Base-by-base conservation (phyloP, 2,113 vertebrate species). In the Oreotragus oreotragus region DNA sequence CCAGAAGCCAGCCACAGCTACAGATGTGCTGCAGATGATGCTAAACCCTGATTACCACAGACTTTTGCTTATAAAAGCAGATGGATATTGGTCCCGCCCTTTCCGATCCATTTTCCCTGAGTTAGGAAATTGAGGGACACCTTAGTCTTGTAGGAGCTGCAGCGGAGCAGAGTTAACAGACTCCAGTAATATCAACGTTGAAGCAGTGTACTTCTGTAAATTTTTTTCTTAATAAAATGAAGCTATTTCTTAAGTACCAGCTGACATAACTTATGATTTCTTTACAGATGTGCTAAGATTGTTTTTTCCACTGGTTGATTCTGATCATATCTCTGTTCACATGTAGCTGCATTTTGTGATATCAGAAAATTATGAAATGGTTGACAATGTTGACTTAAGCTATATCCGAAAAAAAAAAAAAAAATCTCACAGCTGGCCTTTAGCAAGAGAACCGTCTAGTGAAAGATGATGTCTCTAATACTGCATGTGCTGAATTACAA, bases 1-100 rank as follows among this genome's bases (percentile, higher is more conserved):
- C 96, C 87, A 84, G 95, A 94, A 96, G 88, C 92, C 91, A 91
- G 84, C 88, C 94, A 36, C 58, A 73, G 81, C 84, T 87, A 28
- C 62, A 33, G 28, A 62, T 87, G 88, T 39, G 1, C 70, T 60
- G 66, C 88, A 90, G 45, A 79, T 60, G 96, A 90, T 93, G 5
- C 80, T 77, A 28, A 90, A 86, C 36, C 43, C 43, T 53, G 85
- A 39, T 92, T 83, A 89, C 83, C 70, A 6, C 89, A 89, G 95
- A 39, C 87, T 51, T 92, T 86, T 36, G 58, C 23, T 91, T 80
- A 17, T 53, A 62, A 93, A 93, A 92, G 58, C 84, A 92, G 39
- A 53, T 60, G 84, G 73, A 27, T 80, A 39, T 51, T 79, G 77
- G 55, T 73, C 43, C 33, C 10, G 49, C 43, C 43, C 25, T 51